Base-by-base conservation (phyloP, 1,140 invertebrate species). In the Drosophila nebulosa region DNA sequence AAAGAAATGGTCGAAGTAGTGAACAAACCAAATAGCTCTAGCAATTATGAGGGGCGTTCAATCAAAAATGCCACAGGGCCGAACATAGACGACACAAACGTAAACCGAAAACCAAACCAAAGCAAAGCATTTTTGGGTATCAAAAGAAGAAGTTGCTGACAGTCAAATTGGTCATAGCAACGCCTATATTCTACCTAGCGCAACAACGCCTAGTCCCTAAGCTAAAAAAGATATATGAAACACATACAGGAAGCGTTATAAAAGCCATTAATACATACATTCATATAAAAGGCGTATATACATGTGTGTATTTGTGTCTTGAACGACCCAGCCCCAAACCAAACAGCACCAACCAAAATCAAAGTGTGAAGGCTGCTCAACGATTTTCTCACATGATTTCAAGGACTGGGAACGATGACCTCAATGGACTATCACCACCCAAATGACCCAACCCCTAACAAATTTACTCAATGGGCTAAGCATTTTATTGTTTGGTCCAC, bases 31-130 rank as follows among this genome's bases (percentile, higher is more conserved):
- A 79, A 66, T 69, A 55, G 52, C 26, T 16, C 70, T 63, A 74
- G 76, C 81, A 86, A 86, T 86, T 86, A 86, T 86, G 81, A 86
- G 61, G 52, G 56, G 70, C 74, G 68, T 74, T 86, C 81, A 86
- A 86, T 86, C 81, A 86, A 81, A 72, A 42, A 69, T 57, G 39
- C 65, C 76, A 14, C 32, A 18, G 71, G 71, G 21, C 7, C 18
- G 9, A 46, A 46, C 39, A 9, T 46, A 21, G 39, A 35, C 4
- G 21, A 36, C 50, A 53, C 14, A 56, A 14, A 61, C 57, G 76
- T 61, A 69, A 52, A 72, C 35, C 58, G 12, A 68, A 53, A 46
- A 35, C 14, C 69, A 35, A 61, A 73, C 67, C 16, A 30, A 30
- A 4, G 12, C 12, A 72, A 72, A 30, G 27, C 27, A 30, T 30